A percentile compares a stretch with the other conserved stretches of the same genome.
Evolutionary conservation across 2,797 vertebrate genomes (phyloP).

Genomic region (Argya squamiceps): DNA sequence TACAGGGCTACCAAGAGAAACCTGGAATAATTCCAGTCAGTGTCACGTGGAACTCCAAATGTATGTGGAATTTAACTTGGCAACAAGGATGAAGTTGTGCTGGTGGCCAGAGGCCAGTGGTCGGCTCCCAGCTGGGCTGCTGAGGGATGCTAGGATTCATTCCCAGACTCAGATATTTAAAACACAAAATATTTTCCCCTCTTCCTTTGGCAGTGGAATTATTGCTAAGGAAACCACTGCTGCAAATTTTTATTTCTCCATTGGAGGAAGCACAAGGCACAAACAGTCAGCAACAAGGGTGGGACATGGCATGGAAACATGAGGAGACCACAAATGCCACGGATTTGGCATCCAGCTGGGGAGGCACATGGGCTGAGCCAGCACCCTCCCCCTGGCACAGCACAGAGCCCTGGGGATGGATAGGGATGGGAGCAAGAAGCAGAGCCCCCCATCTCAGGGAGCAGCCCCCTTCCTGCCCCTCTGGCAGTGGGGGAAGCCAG

Average conservation of each 20-base stretch:
- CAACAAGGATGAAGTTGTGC: not conserved
- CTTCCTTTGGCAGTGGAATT: not conserved
- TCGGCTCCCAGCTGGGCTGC: not conserved
- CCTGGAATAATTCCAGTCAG: not conserved
- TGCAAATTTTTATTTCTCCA: not conserved
- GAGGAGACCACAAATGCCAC: not conserved
- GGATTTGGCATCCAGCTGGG: fast-evolving
- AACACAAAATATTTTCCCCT: not conserved
- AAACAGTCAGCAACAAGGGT: not conserved
- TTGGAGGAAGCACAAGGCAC: not conserved
- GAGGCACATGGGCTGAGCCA: not conserved
- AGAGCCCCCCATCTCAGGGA: not conserved
- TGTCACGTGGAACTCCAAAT: not conserved
- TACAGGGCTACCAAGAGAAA: not conserved
- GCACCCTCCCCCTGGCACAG: not conserved
- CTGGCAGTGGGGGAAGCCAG: fast-evolving
- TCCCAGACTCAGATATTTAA: not conserved
- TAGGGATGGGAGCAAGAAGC: not conserved
- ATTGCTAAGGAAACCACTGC: not conserved
- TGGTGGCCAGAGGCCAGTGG: not conserved
- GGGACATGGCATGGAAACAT: not conserved
- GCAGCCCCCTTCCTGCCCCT: not conserved
- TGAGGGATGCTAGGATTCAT: not conserved
- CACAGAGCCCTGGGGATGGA: fast-evolving
- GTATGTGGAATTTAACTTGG: not conserved